A percentile compares a stretch with the other conserved stretches of the same genome.
Evolutionary conservation across 2,888 invertebrate species (phyloP).

Genomic region (Lithodes maja): DNA sequence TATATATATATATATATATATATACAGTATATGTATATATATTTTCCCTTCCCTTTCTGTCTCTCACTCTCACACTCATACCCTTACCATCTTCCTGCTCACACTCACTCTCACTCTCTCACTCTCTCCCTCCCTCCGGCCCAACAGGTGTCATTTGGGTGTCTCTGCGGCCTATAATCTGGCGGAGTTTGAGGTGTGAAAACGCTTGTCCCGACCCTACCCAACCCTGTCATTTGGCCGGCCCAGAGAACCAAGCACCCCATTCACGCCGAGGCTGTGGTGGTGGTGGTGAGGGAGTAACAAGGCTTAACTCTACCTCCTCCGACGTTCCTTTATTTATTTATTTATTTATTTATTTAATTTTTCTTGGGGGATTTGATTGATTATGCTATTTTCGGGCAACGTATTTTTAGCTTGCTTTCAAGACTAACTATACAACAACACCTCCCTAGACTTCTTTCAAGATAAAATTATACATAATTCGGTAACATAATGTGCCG

Average conservation of each 20-base stretch:
- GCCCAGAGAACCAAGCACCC: slow-evolving; percentile 2
- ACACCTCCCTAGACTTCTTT: too few species aligned
- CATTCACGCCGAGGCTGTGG: background rate
- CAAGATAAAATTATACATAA: too few species aligned
- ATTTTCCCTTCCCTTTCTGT: background rate
- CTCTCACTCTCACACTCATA: background rate
- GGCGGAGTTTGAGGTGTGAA: slow-evolving; percentile 45
- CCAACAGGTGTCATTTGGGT: slow-evolving; percentile 32
- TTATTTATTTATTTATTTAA: background rate
- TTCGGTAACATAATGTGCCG: too few species aligned
- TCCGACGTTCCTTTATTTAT: background rate
- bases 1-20: too few species aligned
- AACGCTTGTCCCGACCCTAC: slow-evolving; percentile 36
- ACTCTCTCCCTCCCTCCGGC: background rate
- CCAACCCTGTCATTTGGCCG: slow-evolving; percentile 18
- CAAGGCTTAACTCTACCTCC: background rate
- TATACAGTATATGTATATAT: too few species aligned
- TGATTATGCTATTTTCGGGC: too few species aligned
- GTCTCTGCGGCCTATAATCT: slow-evolving; percentile 34
- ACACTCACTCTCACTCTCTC: background rate
- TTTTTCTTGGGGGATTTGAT: background rate
- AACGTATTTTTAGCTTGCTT: too few species aligned
- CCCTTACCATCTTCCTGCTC: background rate
- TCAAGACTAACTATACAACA: too few species aligned
- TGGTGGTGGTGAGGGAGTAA: background rate